Evolutionary conservation across 1,140 invertebrate genomes (phyloP).

Genomic region (Acromyrmex charruanus): DNA sequence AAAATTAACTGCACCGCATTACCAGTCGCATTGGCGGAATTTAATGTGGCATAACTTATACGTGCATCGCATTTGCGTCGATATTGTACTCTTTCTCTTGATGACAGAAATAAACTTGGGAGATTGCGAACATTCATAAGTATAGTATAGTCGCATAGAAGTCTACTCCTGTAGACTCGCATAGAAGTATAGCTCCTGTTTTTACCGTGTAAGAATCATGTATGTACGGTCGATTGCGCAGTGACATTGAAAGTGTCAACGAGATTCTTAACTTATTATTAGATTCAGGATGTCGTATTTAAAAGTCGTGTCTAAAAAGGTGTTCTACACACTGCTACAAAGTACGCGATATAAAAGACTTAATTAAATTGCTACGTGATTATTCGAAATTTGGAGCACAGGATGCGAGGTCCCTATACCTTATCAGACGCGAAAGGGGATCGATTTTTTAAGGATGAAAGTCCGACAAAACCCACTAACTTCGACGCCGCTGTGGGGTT

Average conservation of each 20-base stretch:
- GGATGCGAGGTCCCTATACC: background rate
- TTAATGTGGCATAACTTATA: conserved; percentile 7
- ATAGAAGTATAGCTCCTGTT: background rate
- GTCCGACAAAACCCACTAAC: conserved; percentile 19
- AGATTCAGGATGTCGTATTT: background rate
- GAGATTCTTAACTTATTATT: background rate
- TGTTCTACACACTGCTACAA: background rate
- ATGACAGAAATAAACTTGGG: background rate
- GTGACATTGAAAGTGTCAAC: background rate
- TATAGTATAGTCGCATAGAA: background rate
- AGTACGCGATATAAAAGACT: background rate
- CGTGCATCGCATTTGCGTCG: background rate
- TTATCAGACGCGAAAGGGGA: background rate
- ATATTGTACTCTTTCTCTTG: background rate
- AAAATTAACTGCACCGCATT: conserved; percentile 76
- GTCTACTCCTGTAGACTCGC: too few species aligned
- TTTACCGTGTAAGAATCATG: background rate
- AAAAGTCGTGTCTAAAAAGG: background rate
- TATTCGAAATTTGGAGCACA: background rate
- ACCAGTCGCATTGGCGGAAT: conserved; percentile 68
- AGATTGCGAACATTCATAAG: background rate
- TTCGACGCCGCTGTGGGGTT: conserved; percentile 76
- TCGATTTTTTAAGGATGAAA: conserved; percentile 55
- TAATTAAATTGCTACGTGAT: background rate
- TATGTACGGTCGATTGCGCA: background rate